Conservation (phyloP, 2,797 vertebrate species). For the Amphiprion clarkii region DNA sequence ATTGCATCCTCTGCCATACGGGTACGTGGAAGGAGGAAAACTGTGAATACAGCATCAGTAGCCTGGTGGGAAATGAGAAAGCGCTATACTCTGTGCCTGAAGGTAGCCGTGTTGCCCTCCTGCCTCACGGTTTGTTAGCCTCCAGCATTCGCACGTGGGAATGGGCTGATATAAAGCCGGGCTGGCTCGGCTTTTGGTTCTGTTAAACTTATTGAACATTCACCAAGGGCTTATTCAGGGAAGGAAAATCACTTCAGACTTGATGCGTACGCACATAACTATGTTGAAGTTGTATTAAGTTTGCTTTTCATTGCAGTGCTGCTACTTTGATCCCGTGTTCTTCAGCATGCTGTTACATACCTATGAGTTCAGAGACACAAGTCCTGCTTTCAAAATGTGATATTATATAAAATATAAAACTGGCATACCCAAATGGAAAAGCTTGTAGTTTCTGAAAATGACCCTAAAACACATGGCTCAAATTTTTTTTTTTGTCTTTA, state of each 20-base stretch:
- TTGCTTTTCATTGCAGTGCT: too few species aligned
- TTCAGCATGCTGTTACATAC: too few species aligned
- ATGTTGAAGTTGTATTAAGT: not conserved
- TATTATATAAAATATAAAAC: too few species aligned
- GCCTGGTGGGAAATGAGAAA: conserved; percentile 12
- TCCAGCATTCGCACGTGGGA: conserved; percentile 8
- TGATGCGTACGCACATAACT: not conserved
- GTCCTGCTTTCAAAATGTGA: too few species aligned
- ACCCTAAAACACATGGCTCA: too few species aligned
- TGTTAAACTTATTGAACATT: not conserved
- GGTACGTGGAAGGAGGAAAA: conserved; percentile 79
- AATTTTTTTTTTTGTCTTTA: too few species aligned
- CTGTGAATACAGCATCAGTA: conserved; percentile 13
- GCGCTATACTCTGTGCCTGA: not conserved
- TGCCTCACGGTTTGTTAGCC: conserved; percentile 6
- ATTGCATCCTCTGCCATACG: conserved; percentile 96
- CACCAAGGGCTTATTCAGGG: conserved; percentile 12
- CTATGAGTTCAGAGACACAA: not conserved
- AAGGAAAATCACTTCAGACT: not conserved
- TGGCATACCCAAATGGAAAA: too few species aligned
- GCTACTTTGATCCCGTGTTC: not conserved
- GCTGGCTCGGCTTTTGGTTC: conserved; percentile 4
- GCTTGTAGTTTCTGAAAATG: too few species aligned
- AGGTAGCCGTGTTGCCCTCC: conserved; percentile 16
- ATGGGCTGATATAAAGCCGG: not conserved